phyloP scores from a whole-genome alignment of 2,888 invertebrate species.

The Rhyacophila evoluta region DNA sequence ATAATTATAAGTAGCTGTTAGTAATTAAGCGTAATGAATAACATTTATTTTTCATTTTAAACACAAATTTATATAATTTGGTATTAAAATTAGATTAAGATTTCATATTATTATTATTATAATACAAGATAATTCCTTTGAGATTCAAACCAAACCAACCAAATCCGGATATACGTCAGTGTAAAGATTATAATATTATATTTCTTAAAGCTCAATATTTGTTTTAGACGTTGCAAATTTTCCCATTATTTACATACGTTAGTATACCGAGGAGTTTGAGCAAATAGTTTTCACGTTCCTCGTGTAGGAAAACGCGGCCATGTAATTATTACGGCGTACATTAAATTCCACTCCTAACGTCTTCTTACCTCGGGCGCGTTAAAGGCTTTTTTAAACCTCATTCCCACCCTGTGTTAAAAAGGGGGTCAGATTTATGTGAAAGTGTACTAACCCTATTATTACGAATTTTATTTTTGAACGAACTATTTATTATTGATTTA shows the following conservation, averaged over 20 bases:
- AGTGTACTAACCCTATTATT: too few relatives aligned
- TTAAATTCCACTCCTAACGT: slow-evolving; percentile 44
- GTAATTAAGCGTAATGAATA: too few relatives aligned
- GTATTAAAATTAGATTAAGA: too few relatives aligned
- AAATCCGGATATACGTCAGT: background rate
- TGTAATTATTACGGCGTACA: slow-evolving; percentile 45
- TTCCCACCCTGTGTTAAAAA: slow-evolving; percentile 6
- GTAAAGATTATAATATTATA: background rate
- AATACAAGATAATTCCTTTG: background rate
- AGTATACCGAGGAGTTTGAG: slow-evolving; percentile 13
- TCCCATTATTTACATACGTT: slow-evolving; percentile 21
- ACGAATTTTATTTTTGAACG: too few relatives aligned
- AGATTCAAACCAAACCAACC: background rate
- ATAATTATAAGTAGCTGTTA: too few relatives aligned
- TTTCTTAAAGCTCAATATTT: slow-evolving; percentile 22
- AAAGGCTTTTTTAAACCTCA: background rate
- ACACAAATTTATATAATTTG: too few relatives aligned
- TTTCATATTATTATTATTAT: background rate
- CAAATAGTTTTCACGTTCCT: slow-evolving; percentile 22
- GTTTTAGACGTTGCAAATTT: slow-evolving; percentile 15
- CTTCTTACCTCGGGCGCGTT: slow-evolving; percentile 32
- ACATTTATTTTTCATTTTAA: too few relatives aligned
- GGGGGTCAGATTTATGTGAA: background rate
- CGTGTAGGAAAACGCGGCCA: slow-evolving; percentile 32
- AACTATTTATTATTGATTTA: too few relatives aligned